Evolutionary conservation across 2,113 vertebrate species (phyloP), one percentile per base, ranked within the genome.

Genomic region (Nothobranchius kuhntae): DNA sequence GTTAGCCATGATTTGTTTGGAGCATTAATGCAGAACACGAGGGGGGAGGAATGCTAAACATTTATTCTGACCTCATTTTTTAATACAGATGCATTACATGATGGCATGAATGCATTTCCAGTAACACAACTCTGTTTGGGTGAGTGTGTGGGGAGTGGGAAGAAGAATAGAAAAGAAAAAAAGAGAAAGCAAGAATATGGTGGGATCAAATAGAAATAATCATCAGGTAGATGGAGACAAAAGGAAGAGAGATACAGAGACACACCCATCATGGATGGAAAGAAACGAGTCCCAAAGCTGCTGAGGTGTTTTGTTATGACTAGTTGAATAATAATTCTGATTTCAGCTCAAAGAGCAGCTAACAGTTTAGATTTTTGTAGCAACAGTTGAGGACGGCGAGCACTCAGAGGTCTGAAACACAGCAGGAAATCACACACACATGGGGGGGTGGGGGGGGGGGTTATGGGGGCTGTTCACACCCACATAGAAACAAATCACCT

Each of bases 191-290:
- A 48, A 56, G 26, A 65, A 71, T 66, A 60, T 55, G 44, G 56
- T 12, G 24, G 68, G 78, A 83, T 85, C 67, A 88, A 83, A 80
- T 45, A 58, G 65, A 24, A 82, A 56, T 59, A 73, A 81, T 82
- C 74, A 74, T 80, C 83, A 82, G 56, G 68, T 52, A 50, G 12
- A 58, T 54, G 35, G 50, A 69, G 59, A 52, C 57, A 35, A 45
- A 21, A 24, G 61, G 46, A 55, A 66, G 47, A 75, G 7, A 30
- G 15, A 1, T 70, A 59, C 73, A 8, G 59, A 52, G 46, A 40
- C 30, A 11, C 13, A 40, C 59, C 65, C 60, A 67, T 75, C 53
- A 53, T 15, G 56, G 58, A 47, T 44, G n/a, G 24, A 50, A 75
- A 26, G 46, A 66, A 6, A 21, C 1, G 2, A 13, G 24, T 57